Base-by-base conservation (phyloP, 2,888 invertebrate species). In the Drosophila parthenogenetica region DNA sequence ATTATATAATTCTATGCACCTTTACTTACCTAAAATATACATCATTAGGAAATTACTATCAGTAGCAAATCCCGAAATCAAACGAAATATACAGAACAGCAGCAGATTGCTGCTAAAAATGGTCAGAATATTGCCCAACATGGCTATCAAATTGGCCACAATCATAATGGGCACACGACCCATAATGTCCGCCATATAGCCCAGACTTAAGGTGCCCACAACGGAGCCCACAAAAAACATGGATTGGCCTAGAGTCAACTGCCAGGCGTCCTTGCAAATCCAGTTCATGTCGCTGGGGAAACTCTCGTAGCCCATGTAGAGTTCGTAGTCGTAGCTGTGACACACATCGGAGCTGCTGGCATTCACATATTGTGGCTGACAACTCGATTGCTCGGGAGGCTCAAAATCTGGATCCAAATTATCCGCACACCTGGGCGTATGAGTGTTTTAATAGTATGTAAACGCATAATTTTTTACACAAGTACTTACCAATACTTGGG, bases 281-380 rank as follows among this genome's bases (percentile, higher is more conserved):
- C 94, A 95, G 79, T 94, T 72, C 90, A 95, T 94, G 90, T 95
- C 94, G 74, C 94, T 93, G 22, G 94, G 94, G 48, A 95, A 93
- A 73, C 94, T 94, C 51, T 93, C 85, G 78, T 94, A 94, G 48
- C 93, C 93, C 90, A 93, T 93, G 35, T 93, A 93, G 10, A 92
- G 91, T 69, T 94, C 93, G 83, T 94, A 95, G 8, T 92, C 91
- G 93, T 94, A 95, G 25, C 93, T 92, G 16, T 91, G 63, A 72
- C 93, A 94, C 0, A 48, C 53, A 2, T 50, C 48, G 0, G 40
- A 5, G n/a, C 35, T 14, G 16, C 42, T 77, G 8, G 5, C 60
- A 51, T 72, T 82, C 3, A 7, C 17, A 16, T 32, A 13, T 45
- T 51, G 14, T 1, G 85, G 78, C 19, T 68, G 17, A 60, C 90